Percentiles rank a stretch among this genome's conserved stretches.
phyloP scores from a whole-genome alignment of 2,797 vertebrate species.

The Sebastes taczanowskii region DNA sequence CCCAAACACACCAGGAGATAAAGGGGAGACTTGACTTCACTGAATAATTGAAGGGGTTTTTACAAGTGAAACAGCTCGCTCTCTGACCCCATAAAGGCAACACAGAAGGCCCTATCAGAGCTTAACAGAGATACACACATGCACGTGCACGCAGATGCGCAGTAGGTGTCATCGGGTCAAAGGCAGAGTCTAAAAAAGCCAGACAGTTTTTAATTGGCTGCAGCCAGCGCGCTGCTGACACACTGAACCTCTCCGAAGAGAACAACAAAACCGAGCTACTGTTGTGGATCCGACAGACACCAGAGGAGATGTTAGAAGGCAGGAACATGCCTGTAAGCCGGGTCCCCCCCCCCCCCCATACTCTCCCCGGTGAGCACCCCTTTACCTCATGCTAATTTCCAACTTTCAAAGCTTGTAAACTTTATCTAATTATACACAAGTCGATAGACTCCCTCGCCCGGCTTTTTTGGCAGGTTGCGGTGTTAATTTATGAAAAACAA shows the following conservation, averaged over 20 bases:
- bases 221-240: conserved; percentile 3
- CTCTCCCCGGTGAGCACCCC: conserved; percentile 69
- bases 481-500: conserved; percentile 99
- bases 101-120: conserved; percentile 55
- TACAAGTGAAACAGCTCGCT: conserved; percentile 72
- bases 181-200: conserved; percentile 27
- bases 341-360: not conserved
- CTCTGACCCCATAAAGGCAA: conserved; percentile 75
- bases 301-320: conserved; percentile 15
- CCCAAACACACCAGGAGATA: conserved; percentile 72
- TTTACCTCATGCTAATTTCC: conserved; percentile 88
- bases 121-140: not conserved
- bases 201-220: conserved; percentile 39
- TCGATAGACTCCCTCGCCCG: conserved; percentile 88
- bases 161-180: conserved; percentile 39
- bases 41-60: conserved; percentile 82
- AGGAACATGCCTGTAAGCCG: conserved; percentile 52
- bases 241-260: conserved; percentile 10
- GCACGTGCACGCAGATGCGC: conserved; percentile 14
- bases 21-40: conserved; percentile 81
- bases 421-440: conserved; percentile 96
- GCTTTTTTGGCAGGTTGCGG: conserved; percentile 93
- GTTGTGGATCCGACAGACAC: conserved; percentile 12
- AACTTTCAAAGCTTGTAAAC: conserved; percentile 98
- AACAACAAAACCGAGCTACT: conserved; percentile 16